Conservation (phyloP, 2,888 invertebrate species). For the Dicyrtoma fusca region DNA sequence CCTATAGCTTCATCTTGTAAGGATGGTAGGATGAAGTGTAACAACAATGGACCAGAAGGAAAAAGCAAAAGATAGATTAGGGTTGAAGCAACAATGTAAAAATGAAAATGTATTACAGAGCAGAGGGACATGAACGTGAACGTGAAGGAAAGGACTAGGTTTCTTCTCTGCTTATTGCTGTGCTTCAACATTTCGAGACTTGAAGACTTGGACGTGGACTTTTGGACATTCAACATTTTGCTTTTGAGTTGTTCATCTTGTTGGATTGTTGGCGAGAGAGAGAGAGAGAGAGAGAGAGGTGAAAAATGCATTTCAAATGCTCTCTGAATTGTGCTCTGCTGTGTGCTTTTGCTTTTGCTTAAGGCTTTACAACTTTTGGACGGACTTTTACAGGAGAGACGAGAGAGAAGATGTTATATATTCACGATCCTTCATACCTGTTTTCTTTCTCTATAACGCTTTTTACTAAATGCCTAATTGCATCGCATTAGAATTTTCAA, state of each 20-base stretch:
- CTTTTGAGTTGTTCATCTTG: too few species aligned
- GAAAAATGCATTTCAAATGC: constrained; percentile 10
- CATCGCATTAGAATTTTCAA: constrained; percentile 15
- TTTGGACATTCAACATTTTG: too few species aligned
- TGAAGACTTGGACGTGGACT: too few species aligned
- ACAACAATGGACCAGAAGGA: constrained; percentile 17
- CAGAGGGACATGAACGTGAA: constrained; percentile 1
- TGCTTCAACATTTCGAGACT: not conserved
- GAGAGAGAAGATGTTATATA: not conserved
- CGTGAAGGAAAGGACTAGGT: not conserved
- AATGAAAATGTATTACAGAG: constrained; percentile 1
- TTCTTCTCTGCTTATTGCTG: not conserved
- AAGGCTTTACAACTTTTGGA: not conserved
- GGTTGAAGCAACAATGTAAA: constrained; percentile 8
- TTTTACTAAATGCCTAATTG: constrained; percentile 10
- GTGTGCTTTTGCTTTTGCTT: not conserved
- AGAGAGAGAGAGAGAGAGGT: too few species aligned
- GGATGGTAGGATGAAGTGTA: constrained; percentile 22
- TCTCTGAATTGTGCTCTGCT: too few species aligned
- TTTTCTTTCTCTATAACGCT: too few species aligned
- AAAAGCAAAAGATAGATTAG: constrained; percentile 5
- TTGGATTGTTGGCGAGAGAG: too few species aligned
- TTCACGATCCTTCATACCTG: too few species aligned
- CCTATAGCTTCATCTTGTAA: too few species aligned
- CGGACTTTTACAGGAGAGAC: not conserved